Conservation (phyloP, 2,797 vertebrate genomes). For the Oophaga sylvatica region DNA sequence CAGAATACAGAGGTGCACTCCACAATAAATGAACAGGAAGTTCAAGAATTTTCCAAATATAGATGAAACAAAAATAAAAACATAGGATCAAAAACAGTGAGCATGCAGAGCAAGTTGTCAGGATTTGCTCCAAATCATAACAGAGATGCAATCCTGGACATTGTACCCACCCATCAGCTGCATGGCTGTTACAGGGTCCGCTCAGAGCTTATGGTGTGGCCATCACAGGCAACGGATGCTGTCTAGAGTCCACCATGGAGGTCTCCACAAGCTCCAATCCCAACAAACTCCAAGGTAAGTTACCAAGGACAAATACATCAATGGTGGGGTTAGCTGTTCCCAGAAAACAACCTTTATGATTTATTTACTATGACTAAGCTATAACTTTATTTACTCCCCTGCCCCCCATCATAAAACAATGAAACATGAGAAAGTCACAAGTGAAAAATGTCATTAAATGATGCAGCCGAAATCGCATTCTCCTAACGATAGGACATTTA, state of each 20-base stretch:
- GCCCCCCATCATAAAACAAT: not conserved
- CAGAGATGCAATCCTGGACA: conserved; percentile 35
- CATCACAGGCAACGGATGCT: conserved; percentile 16
- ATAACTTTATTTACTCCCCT: not conserved
- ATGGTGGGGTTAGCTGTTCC: conserved; percentile 37
- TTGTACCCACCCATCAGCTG: conserved; percentile 55
- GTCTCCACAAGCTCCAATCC: conserved; percentile 28
- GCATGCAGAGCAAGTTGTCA: conserved; percentile 48
- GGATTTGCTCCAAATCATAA: conserved; percentile 12
- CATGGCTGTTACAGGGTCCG: conserved; percentile 28
- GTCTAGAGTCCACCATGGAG: conserved; percentile 24
- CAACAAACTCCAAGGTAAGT: conserved; percentile 55
- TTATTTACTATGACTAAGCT: not conserved
- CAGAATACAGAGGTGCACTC: not conserved
- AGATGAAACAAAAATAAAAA: not conserved
- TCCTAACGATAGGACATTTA: not conserved
- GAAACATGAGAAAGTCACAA: not conserved
- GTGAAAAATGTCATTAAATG: not conserved
- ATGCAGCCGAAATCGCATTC: not conserved
- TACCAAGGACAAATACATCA: conserved; percentile 52
- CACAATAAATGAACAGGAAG: conserved; percentile 2
- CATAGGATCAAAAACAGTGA: conserved; percentile 5
- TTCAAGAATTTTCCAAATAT: not conserved
- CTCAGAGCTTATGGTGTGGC: conserved; percentile 29
- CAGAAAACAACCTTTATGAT: conserved; percentile 9